Base-by-base conservation (phyloP, 2,113 vertebrate genomes). In the Callithrix jacchus region DNA sequence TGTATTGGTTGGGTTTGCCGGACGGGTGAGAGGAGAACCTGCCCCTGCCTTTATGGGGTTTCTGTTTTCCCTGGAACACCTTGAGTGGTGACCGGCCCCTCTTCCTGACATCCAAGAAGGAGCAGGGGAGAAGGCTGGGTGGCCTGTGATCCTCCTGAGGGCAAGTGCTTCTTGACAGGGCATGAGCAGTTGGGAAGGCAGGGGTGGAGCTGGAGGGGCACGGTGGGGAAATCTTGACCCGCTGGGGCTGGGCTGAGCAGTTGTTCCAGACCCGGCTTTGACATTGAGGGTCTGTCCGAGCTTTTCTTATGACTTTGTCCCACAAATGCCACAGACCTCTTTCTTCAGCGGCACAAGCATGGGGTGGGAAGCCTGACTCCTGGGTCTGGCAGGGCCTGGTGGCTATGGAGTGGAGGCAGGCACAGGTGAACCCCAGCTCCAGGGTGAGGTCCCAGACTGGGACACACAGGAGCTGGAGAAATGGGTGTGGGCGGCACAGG, bases 141-240 rank as follows among this genome's bases (percentile, higher is more conserved):
- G 5, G 23, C 30, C 74, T n/a, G 30, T 58, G n/a, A 25, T 6
- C 5, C 17, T 32, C 40, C 47, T 40, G 8, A 71, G 42, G 27
- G 21, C 73, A 79, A 7, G 6, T 47, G 4, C 35, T 20, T 54
- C 68, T 92, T 45, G 37, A 52, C 45, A 81, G 40, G 35, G 30
- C 40, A 52, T 2, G 8, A n/a, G 35, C 35, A 35, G 1, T 18
- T 4, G 11, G 42, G 64, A 87, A 20, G 40, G 25, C 20, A 30
- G 18, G 7, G 4, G 23, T 0, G 35, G 4, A 13, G 0, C 61
- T 5, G 3, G 37, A 45, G 40, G 37, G 12, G 5, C 21, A 32
- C 27, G 13, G 12, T 12, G 17, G 6, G 18, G 21, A 14, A 10
- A 40, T 64, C 10, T 70, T 14, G 5, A 64, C 30, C 1, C 4